Base-by-base conservation (phyloP, 2,888 invertebrate species). In the Netelia virgata region DNA sequence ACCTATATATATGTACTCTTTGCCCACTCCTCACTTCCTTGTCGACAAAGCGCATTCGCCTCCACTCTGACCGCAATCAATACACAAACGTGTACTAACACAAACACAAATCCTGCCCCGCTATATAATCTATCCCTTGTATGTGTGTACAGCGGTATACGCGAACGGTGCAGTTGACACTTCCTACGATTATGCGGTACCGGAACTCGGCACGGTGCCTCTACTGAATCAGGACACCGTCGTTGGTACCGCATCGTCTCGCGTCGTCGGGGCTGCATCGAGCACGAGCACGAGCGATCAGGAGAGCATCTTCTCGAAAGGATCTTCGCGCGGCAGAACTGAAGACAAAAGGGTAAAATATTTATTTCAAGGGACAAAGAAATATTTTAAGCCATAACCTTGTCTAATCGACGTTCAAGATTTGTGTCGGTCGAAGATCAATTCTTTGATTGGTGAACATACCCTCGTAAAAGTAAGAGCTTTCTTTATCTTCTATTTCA, bases 171-270 rank as follows among this genome's bases (percentile, higher is more conserved):
- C 90, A 87, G 91, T 92, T 89, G 93, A 97, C 93, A 95, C 96
- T 87, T 95, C 96, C 88, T 97, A 97, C 94, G 97, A 97, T 93
- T 97, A 97, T 94, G 97, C 97, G 79, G 96, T 97, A 86, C 97
- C 97, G 18, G 97, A 97, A 94, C 94, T 96, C 89, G 96, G 96
- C 87, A 96, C 96, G 1, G 95, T 96, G 87, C 96, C 96, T 81
- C 93, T 97, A 83, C 93, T 97, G 87, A 95, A 95, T 76, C 94
- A 95, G 84, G 94, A 94, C 78, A 94, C 94, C 80, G 93, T 92
- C 82, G 93, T 90, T 77, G 90, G 85, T 84, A 88, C 86, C 28
- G 78, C 86, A 82, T 88, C 81, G 68, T 92, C 93, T 84, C 93
- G 92, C 84, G 92, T 94, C 88, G 91, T 93, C 47, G 93, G 84